These are phyloP conservation scores for Oreochromis spilurus DNA, from an alignment of 2,113 vertebrate species.

Conservation along the genomic window DNA sequence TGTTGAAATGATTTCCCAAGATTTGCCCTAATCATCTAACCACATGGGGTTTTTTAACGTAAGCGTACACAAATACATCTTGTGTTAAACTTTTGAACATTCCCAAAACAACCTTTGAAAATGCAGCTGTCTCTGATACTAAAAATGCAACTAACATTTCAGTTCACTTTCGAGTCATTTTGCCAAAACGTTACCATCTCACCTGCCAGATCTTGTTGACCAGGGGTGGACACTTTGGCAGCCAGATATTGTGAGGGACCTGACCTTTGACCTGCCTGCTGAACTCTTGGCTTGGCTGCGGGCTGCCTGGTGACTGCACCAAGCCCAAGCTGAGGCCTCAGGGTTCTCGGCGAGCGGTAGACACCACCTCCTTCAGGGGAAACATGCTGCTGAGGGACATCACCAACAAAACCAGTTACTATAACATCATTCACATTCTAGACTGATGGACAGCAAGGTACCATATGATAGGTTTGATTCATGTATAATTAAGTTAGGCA, in stretches of 20 bases:
- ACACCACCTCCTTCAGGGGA: constrained; percentile 66
- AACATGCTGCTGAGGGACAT: constrained; percentile 10
- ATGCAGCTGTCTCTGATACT: background rate
- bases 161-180: background rate
- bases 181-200: constrained; percentile 4
- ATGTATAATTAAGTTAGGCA: background rate
- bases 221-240: constrained; percentile 57
- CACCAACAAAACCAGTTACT: background rate
- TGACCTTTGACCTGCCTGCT: constrained; percentile 81
- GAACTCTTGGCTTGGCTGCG: constrained; percentile 80
- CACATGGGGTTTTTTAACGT: rapidly evolving
- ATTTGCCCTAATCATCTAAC: background rate
- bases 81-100: background rate
- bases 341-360: constrained; percentile 83
- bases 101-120: background rate
- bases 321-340: constrained; percentile 88
- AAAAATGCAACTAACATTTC: background rate
- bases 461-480: background rate
- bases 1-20: background rate
- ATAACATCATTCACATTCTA: background rate
- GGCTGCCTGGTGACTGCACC: constrained; percentile 85
- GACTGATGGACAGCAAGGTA: background rate
- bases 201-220: constrained; percentile 80
- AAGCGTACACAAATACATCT: background rate
- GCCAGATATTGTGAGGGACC: constrained; percentile 70